phyloP scores from a whole-genome alignment of 2,888 invertebrate species.

The Ichneumon xanthorius region DNA sequence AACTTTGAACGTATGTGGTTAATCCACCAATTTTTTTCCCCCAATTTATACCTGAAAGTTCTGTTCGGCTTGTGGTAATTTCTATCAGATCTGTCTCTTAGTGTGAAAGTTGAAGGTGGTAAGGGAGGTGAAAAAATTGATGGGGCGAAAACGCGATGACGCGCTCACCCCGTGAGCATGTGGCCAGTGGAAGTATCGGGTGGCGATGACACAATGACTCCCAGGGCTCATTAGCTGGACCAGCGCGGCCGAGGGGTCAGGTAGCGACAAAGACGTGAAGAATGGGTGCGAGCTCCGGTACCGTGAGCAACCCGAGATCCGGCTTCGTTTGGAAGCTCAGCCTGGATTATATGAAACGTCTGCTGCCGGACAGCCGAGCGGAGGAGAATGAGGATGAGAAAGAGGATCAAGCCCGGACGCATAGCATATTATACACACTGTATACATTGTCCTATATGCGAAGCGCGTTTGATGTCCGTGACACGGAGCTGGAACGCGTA shows the following conservation, averaged over 20 bases:
- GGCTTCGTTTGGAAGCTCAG: slow-evolving; percentile 20
- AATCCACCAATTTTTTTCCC: too few species aligned
- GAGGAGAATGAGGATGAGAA: slow-evolving; percentile 4
- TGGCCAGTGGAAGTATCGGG: background rate
- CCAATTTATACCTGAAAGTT: too few species aligned
- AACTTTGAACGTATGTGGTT: too few species aligned
- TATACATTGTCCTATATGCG: background rate
- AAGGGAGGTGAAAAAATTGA: background rate
- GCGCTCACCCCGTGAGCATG: background rate
- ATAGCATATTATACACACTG: background rate
- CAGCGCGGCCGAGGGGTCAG: background rate
- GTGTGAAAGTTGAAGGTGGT: too few species aligned
- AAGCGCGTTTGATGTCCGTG: background rate
- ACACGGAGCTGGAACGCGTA: background rate
- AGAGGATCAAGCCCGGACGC: background rate
- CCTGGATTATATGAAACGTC: slow-evolving; percentile 11
- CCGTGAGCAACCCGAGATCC: slow-evolving; percentile 6
- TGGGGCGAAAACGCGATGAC: background rate
- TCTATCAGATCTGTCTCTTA: too few species aligned
- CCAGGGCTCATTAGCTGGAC: slow-evolving; percentile 18
- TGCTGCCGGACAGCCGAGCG: background rate
- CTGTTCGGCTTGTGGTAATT: too few species aligned
- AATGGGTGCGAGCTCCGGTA: slow-evolving; percentile 27
- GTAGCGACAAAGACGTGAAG: slow-evolving; percentile 14
- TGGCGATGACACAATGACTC: slow-evolving; percentile 8